These are phyloP conservation scores for Salarias fasciatus DNA, from an alignment of 2,797 vertebrate species.

Conservation along the genomic window DNA sequence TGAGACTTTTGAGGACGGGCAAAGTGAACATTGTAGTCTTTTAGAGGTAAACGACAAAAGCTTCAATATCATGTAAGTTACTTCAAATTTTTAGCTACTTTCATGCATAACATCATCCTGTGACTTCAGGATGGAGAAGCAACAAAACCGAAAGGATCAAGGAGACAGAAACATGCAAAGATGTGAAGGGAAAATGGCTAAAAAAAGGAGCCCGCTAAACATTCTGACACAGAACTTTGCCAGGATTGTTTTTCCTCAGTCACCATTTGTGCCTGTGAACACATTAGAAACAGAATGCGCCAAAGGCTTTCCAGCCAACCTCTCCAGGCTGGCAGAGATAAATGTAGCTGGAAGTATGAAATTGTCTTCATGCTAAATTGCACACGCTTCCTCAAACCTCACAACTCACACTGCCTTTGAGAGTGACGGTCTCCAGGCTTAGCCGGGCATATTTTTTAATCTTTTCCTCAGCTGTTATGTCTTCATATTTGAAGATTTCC, in stretches of 20 bases:
- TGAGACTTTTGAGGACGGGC: too few relatives aligned
- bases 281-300: slow-evolving; percentile 48
- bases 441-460: slow-evolving; percentile 39
- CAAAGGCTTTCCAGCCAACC: slow-evolving; percentile 51
- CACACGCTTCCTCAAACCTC: slow-evolving; percentile 63
- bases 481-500: slow-evolving; percentile 26
- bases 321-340: slow-evolving; percentile 50
- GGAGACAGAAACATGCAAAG: slow-evolving; percentile 7
- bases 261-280: slow-evolving; percentile 59
- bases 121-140: slow-evolving; percentile 18
- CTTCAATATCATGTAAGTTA: too few relatives aligned
- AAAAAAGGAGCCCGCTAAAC: slow-evolving; percentile 25
- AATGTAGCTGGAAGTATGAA: slow-evolving; percentile 57
- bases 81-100: too few relatives aligned
- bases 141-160: background rate
- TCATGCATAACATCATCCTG: slow-evolving; percentile 9
- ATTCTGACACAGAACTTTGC: slow-evolving; percentile 43
- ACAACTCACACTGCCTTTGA: slow-evolving; percentile 33
- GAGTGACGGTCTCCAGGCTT: slow-evolving; percentile 31
- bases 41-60: too few relatives aligned
- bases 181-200: slow-evolving; percentile 6
- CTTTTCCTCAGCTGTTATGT: slow-evolving; percentile 30
- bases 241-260: slow-evolving; percentile 52
- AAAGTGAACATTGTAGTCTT: too few relatives aligned
- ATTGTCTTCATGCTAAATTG: slow-evolving; percentile 70